These are phyloP conservation scores for Pangasianodon gigas DNA, from an alignment of 2,113 vertebrate species.

Conservation along the genomic window DNA sequence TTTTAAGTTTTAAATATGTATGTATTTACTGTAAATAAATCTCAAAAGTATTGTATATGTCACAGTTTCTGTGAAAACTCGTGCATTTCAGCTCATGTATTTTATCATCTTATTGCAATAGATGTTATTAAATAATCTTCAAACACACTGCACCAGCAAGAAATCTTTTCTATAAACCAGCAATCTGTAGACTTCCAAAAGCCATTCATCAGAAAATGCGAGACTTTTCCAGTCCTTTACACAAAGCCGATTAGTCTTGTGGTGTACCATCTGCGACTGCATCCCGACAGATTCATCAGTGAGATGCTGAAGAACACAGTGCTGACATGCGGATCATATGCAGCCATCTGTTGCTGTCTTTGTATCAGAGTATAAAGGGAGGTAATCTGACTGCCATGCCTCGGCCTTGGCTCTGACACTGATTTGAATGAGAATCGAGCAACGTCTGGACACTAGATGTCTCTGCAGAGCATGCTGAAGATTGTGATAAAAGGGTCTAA, in stretches of 20 bases:
- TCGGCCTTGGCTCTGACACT: conserved; percentile 9
- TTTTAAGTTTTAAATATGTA: background rate
- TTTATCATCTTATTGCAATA: background rate
- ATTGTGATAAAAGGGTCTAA: background rate
- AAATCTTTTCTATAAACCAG: background rate
- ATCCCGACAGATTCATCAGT: conserved; percentile 12
- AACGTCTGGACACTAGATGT: conserved; percentile 7
- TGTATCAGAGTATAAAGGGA: conserved; percentile 49
- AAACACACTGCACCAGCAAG: background rate
- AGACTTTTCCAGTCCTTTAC: background rate
- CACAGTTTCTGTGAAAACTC: background rate
- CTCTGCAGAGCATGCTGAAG: conserved; percentile 19
- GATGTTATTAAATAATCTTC: background rate
- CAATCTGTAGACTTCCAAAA: background rate
- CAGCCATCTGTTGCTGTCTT: conserved; percentile 57
- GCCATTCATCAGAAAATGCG: background rate
- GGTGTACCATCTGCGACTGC: conserved; percentile 43
- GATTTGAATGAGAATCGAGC: conserved; percentile 50
- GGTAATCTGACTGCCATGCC: conserved; percentile 31
- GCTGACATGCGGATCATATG: conserved; percentile 32
- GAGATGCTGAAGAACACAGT: background rate
- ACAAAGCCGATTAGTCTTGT: conserved; percentile 1
- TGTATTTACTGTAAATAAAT: conserved; percentile 10
- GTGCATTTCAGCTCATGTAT: background rate
- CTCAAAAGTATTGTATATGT: background rate